Base-by-base conservation (phyloP, 2,888 invertebrate genomes). In the Drosophila infuscata region DNA sequence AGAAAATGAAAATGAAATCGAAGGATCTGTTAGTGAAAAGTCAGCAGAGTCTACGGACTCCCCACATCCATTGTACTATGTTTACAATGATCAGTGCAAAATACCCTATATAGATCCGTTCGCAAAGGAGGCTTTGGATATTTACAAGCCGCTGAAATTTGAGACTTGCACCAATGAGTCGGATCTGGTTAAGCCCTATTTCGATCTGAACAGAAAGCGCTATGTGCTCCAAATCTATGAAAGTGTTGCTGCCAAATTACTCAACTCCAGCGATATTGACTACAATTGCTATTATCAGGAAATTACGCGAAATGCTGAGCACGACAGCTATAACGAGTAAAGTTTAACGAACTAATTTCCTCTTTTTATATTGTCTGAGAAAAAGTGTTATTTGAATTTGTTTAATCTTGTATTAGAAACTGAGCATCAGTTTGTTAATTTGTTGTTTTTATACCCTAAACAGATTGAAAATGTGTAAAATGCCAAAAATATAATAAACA, bases 21-120 rank as follows among this genome's bases (percentile, higher is more conserved):
- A 29, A 33, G 52, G 35, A 12, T 17, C 17, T 9, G 15, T 17
- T 5, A n/a, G 35, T 25, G n/a, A 20, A 15, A 3, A 8, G 20
- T 4, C 20, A 20, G 7, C 29, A 2, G 5, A 17, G 20, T 3
- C 15, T 9, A 33, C 7, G 7, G 67, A 12, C 15, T 15, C 29
- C 0, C 1, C 32, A 2, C 8, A n/a, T 29, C 73, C 57, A 0
- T 20, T 41, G 8, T 88, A 69, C 32, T 87, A 89, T 66, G 93
- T 93, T 29, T 79, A 94, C 92, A 95, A 94, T 79, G 91, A 94
- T 25, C 94, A 94, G 85, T 96, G 96, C 84, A 94, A 94, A 83
- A 95, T 96, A 85, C 94, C 94, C 3, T 94, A 95, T 66, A 83
- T 95, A 70, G 94, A 95, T 83, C 94, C 95, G 6, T 94, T 95